Conservation (phyloP, 2,113 vertebrate species). For the Gambusia holbrooki region DNA sequence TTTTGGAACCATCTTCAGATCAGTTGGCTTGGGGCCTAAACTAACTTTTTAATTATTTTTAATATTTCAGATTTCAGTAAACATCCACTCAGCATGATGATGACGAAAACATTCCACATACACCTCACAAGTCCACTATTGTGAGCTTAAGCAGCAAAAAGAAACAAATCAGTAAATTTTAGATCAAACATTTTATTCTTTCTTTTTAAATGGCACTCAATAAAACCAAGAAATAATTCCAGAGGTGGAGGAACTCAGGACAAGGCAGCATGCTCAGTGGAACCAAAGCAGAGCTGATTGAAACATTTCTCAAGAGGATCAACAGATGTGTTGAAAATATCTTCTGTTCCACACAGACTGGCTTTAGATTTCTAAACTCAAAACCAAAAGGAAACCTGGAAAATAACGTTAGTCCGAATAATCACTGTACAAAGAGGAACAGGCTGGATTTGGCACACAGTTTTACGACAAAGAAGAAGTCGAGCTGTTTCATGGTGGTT, state of each 20-base stretch:
- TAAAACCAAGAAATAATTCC: conserved; percentile 42
- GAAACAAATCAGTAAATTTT: neutral
- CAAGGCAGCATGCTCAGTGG: conserved; percentile 63
- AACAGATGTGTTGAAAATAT: neutral
- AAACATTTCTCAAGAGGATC: conserved; percentile 18
- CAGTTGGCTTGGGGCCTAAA: too few species aligned
- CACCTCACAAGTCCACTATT: neutral
- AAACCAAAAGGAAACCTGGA: conserved; percentile 26
- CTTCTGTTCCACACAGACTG: conserved; percentile 40
- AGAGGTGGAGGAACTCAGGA: conserved; percentile 42
- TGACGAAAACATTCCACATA: too few species aligned
- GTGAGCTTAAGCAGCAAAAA: neutral
- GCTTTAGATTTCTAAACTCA: conserved; percentile 14
- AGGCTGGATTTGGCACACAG: conserved; percentile 28
- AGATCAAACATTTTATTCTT: conserved; percentile 58
- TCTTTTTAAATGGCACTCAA: conserved; percentile 51
- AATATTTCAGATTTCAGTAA: too few species aligned
- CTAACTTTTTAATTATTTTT: too few species aligned
- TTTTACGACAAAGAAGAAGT: conserved; percentile 41
- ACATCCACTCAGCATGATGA: too few species aligned
- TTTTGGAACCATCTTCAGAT: too few species aligned
- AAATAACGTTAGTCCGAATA: conserved; percentile 36
- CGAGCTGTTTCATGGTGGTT: conserved; percentile 16
- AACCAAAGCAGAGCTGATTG: conserved; percentile 38
- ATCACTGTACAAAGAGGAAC: conserved; percentile 54